Percentiles rank a stretch among this genome's conserved stretches.
Evolutionary conservation across 2,888 invertebrate genomes (phyloP).

Genomic region (Habrosyne pyritoides): DNA sequence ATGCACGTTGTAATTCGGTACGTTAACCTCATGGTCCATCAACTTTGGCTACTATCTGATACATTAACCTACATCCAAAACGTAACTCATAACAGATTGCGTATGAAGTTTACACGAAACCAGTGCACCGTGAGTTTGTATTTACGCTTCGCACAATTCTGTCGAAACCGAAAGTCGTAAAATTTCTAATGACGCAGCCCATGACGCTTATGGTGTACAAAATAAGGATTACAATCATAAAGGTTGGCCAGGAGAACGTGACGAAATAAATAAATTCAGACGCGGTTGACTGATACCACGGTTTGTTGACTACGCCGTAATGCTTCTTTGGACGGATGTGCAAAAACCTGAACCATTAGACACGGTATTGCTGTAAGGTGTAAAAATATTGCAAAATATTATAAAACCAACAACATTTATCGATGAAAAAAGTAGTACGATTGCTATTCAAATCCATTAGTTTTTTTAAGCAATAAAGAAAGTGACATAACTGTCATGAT

Average conservation of each 20-base stretch:
- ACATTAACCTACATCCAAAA: constrained; percentile 75
- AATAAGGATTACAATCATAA: constrained; percentile 40
- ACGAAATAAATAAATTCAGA: constrained; percentile 33
- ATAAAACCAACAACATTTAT: not conserved
- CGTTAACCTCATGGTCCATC: constrained; percentile 30
- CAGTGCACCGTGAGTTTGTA: constrained; percentile 57
- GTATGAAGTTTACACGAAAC: constrained; percentile 62
- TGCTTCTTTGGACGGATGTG: constrained; percentile 31
- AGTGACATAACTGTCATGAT: not conserved
- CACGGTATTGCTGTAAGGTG: constrained; percentile 22
- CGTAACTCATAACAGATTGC: constrained; percentile 67
- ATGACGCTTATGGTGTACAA: constrained; percentile 41
- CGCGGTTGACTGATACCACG: constrained; percentile 41
- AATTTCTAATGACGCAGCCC: constrained; percentile 47
- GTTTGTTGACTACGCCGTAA: constrained; percentile 25
- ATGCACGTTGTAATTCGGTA: constrained; percentile 12
- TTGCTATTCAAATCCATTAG: not conserved
- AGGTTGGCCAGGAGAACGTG: constrained; percentile 28
- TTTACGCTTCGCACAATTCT: constrained; percentile 64
- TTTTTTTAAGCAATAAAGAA: constrained; percentile 1
- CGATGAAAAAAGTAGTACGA: not conserved
- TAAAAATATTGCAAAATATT: constrained; percentile 24
- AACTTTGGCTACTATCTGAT: constrained; percentile 50
- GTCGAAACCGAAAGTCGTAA: constrained; percentile 69
- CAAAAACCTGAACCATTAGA: constrained; percentile 30